Evolutionary conservation across 2,113 vertebrate species (phyloP).

Genomic region (Buteo buteo): DNA sequence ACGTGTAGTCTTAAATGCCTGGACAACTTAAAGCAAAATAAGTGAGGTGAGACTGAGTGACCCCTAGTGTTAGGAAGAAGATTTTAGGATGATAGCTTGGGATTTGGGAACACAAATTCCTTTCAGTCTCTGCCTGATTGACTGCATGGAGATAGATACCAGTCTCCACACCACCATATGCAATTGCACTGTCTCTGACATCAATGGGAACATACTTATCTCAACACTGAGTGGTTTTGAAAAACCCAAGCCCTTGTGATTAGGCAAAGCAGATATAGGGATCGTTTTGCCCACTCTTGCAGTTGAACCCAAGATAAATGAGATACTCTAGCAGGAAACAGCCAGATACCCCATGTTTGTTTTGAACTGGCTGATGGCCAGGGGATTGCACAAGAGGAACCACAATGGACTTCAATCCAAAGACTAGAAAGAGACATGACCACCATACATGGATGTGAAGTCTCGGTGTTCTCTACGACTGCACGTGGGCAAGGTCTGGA

Average conservation of each 20-base stretch:
- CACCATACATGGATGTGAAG: not conserved
- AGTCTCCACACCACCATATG: rapidly evolving
- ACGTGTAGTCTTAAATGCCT: not conserved
- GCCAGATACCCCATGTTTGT: not conserved
- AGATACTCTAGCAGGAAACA: not conserved
- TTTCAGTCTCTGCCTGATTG: not conserved
- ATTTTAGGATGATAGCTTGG: not conserved
- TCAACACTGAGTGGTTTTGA: not conserved
- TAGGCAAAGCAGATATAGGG: not conserved
- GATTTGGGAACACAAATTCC: not conserved
- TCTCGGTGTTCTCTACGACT: not conserved
- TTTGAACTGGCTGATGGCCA: not conserved
- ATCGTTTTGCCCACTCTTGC: not conserved
- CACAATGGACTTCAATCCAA: not conserved
- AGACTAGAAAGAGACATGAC: not conserved
- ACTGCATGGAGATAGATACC: not conserved
- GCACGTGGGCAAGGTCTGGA: not conserved
- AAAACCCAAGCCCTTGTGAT: not conserved
- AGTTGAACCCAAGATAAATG: not conserved
- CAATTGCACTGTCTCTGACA: not conserved
- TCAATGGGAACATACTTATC: not conserved
- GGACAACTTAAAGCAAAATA: not conserved
- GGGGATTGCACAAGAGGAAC: not conserved
- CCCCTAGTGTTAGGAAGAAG: not conserved
- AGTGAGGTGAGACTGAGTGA: not conserved